A percentile compares a stretch with the other conserved stretches of the same genome.
These are phyloP conservation scores for Alsophila aescularia DNA, from an alignment of 2,888 invertebrate species.

Conservation along the genomic window DNA sequence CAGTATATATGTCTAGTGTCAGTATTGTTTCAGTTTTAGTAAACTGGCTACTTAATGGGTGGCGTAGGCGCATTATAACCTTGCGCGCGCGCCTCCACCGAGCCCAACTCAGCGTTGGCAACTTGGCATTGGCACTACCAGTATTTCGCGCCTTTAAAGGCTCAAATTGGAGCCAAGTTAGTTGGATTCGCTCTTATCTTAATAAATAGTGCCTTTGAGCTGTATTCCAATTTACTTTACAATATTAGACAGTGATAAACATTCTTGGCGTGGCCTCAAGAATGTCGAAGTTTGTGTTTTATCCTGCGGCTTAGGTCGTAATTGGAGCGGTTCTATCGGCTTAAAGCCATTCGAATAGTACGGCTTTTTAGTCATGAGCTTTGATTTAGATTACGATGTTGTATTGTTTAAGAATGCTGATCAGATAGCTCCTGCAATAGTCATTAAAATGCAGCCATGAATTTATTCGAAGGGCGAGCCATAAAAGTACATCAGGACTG, in stretches of 20 bases:
- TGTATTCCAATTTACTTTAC: constrained; percentile 1
- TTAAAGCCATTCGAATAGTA: too few species aligned
- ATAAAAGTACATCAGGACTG: constrained; percentile 27
- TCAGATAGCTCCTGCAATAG: not conserved
- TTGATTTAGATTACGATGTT: too few species aligned
- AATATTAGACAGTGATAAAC: not conserved
- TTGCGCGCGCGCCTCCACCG: constrained; percentile 56
- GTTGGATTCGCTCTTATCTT: constrained; percentile 3
- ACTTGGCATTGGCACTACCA: constrained; percentile 58
- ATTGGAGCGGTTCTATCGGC: too few species aligned
- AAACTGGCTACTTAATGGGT: constrained; percentile 39
- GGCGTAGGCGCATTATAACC: constrained; percentile 67
- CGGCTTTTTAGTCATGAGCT: too few species aligned
- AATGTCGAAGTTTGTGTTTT: not conserved
- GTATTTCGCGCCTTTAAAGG: constrained; percentile 59
- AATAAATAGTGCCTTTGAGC: not conserved
- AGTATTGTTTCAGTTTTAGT: constrained; percentile 25
- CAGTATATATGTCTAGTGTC: not conserved
- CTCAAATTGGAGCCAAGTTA: constrained; percentile 46
- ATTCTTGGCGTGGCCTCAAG: not conserved
- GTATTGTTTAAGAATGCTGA: too few species aligned
- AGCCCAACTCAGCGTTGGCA: constrained; percentile 30
- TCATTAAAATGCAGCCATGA: not conserved
- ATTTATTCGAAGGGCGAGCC: constrained; percentile 17
- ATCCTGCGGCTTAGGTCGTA: not conserved